Percentiles rank a stretch among this genome's conserved stretches.
Evolutionary conservation across 2,888 invertebrate genomes (phyloP).

Genomic region (Pyrrhia umbra): DNA sequence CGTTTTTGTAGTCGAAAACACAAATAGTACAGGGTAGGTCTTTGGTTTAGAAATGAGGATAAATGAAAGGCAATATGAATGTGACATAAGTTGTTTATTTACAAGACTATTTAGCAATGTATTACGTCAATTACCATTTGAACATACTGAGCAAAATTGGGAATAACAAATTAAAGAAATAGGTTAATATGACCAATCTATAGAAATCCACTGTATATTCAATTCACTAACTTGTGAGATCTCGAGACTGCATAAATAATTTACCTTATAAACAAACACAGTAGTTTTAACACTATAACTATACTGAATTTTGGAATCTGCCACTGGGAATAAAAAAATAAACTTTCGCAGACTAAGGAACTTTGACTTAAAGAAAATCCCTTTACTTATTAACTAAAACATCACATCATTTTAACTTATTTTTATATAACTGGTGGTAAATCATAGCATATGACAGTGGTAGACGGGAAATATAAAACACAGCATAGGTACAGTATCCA

Average conservation of each 20-base stretch:
- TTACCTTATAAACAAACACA: slow-evolving; percentile 35
- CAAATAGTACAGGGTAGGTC: too few species aligned
- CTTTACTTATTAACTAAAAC: slow-evolving; percentile 69
- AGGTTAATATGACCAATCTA: slow-evolving; percentile 26
- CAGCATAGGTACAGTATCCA: neutral
- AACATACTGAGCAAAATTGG: slow-evolving; percentile 44
- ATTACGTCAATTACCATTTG: slow-evolving; percentile 26
- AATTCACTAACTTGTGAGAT: slow-evolving; percentile 51
- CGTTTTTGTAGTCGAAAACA: too few species aligned
- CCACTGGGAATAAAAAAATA: slow-evolving; percentile 56
- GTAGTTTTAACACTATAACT: slow-evolving; percentile 31
- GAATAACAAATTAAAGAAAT: slow-evolving; percentile 31
- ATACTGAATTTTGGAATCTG: slow-evolving; percentile 46
- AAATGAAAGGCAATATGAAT: slow-evolving; percentile 44
- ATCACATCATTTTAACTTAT: slow-evolving; percentile 74
- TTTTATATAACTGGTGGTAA: slow-evolving; percentile 54
- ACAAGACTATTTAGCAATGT: slow-evolving; percentile 45
- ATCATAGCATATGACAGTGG: slow-evolving; percentile 30
- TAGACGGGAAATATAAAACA: slow-evolving; percentile 16
- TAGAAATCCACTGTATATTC: slow-evolving; percentile 29
- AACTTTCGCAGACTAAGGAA: slow-evolving; percentile 38
- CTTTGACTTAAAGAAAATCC: slow-evolving; percentile 53
- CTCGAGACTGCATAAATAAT: slow-evolving; percentile 36
- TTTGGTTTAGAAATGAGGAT: too few species aligned
- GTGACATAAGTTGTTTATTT: slow-evolving; percentile 58